Conservation (phyloP, 2,113 vertebrate genomes). For the Mugil cephalus region DNA sequence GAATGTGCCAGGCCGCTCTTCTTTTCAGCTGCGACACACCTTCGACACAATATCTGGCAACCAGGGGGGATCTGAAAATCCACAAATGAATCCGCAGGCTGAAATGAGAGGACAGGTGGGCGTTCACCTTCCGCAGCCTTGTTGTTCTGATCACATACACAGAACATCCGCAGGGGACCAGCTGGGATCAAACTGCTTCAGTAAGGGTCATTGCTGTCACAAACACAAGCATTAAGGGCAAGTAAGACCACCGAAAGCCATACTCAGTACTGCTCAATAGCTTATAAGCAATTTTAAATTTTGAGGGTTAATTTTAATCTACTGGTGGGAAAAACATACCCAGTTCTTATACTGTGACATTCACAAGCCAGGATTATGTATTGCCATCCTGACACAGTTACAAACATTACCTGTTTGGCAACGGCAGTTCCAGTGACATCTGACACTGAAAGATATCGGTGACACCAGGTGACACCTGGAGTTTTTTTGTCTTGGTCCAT, state of each 20-base stretch:
- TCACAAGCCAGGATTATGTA: not conserved
- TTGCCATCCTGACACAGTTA: not conserved
- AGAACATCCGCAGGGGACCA: conserved; percentile 46
- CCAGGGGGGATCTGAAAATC: conserved; percentile 48
- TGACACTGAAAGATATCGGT: not conserved
- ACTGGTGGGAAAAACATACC: not conserved
- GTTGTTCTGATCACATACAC: conserved; percentile 38
- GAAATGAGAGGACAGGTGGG: conserved; percentile 41
- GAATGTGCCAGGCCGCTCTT: conserved; percentile 27
- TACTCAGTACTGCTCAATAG: not conserved
- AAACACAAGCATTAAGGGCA: conserved; percentile 33
- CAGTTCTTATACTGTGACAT: not conserved
- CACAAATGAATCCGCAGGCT: conserved; percentile 46
- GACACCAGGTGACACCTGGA: too few relatives aligned
- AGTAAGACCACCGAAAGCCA: conserved; percentile 26
- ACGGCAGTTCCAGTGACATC: not conserved
- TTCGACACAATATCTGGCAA: conserved; percentile 25
- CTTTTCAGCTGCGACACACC: conserved; percentile 26
- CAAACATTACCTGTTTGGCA: not conserved
- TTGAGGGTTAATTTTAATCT: not conserved
- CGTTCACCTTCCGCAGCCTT: conserved; percentile 41
- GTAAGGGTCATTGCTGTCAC: conserved; percentile 37
- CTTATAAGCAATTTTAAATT: not conserved
- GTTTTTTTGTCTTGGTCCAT: too few relatives aligned
- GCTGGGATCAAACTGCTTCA: conserved; percentile 44